Percentiles rank a stretch among this genome's conserved stretches.
Conservation (phyloP, 92 coral and sea anemone species). For the Pocillopora meandrina region DNA sequence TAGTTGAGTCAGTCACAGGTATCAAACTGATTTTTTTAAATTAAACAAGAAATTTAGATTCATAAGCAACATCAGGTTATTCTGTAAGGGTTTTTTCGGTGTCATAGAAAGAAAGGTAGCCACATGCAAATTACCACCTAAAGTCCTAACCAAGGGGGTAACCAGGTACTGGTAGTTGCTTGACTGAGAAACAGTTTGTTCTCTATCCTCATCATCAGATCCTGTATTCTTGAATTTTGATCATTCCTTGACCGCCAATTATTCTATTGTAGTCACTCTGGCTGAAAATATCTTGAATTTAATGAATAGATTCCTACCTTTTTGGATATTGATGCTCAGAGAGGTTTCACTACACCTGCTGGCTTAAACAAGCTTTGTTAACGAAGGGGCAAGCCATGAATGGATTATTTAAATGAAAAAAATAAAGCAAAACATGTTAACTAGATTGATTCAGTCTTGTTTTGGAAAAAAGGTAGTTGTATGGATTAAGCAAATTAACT, state of each 20-base stretch:
- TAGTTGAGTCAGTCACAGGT: too few species aligned
- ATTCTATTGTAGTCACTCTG: not conserved
- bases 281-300: not conserved
- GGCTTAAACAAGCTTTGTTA: not conserved
- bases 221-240: not conserved
- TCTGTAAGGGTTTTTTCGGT: not conserved
- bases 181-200: not conserved
- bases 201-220: too few species aligned
- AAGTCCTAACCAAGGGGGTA: not conserved
- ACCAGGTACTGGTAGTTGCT: not conserved
- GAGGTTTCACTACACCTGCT: constrained; percentile 4
- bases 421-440: not conserved
- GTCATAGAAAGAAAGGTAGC: not conserved
- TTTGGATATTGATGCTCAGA: not conserved
- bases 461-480: not conserved
- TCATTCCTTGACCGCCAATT: not conserved
- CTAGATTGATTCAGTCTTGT: not conserved
- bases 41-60: too few species aligned
- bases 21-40: too few species aligned
- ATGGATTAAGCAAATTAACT: not conserved
- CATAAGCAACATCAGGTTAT: too few species aligned
- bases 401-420: not conserved
- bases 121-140: not conserved
- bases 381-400: constrained; percentile 6
- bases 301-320: not conserved